Evolutionary conservation across 2,113 vertebrate genomes (phyloP), one percentile per base, ranked within the genome.

Genomic region (Corythornis madagascariensis): DNA sequence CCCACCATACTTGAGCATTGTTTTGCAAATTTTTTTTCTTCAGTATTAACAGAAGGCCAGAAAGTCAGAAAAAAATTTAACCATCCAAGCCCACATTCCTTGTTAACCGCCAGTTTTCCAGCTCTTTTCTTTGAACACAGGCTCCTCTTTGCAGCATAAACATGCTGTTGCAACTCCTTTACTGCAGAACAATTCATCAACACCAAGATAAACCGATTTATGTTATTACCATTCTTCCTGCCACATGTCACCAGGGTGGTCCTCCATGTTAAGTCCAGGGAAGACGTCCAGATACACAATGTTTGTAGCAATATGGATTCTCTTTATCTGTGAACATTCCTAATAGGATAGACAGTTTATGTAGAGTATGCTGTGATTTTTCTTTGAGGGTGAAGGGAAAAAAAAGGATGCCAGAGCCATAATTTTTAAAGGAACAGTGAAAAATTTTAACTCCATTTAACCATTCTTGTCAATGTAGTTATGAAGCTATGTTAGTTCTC

Each of bases 151-250:
- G 5, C 18, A 79, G 16, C 5, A 7, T 45, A 38, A 86, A 78
- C 28, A 18, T 18, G 28, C 19, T 1, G 1, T 8, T 24, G 38
- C 0, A 0, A 52, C 13, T 42, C 11, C 24, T 56, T 29, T 43
- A 29, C 57, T 64, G 16, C 31, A 81, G 73, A 78, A 24, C 11
- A 33, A 64, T 67, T 50, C 43, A 10, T 60, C 60, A 59, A 21
- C 3, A 5, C 45, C 16, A 86, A 43, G 59, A 85, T 53, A 31
- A 88, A 66, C 21, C 35, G 38, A 83, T 81, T 28, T 13, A 15
- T 31, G 7, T 77, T 86, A 50, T 66, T 59, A 31, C 25, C 8
- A 20, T 31, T 64, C 35, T 35, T n/a, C 12, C 40, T 86, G 53
- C 53, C 35, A 20, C 40, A 9, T 2, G 5, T 43, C 61, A 56